Evolutionary conservation across 2,888 invertebrate genomes (phyloP).

Genomic region (Himalopsyche japonica): DNA sequence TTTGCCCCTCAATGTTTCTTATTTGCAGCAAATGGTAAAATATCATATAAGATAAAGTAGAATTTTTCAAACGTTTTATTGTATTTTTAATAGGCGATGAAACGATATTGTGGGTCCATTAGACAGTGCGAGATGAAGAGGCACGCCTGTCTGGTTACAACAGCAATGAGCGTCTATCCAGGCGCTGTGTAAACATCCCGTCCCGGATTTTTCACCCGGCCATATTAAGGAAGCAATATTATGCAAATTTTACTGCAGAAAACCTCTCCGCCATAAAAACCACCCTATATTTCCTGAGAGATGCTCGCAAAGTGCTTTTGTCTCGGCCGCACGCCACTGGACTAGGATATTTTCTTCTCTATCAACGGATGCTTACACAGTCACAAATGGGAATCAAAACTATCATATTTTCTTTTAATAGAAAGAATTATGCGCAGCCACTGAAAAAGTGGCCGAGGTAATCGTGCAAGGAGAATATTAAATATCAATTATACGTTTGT

Average conservation of each 20-base stretch:
- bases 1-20: too few relatives aligned
- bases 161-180: background rate
- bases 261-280: conserved; percentile 32
- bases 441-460: too few relatives aligned
- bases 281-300: conserved; percentile 18
- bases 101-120: conserved; percentile 18
- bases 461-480: too few relatives aligned
- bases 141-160: background rate
- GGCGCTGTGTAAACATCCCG: background rate
- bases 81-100: conserved; percentile 22
- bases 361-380: background rate
- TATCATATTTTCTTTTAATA: background rate
- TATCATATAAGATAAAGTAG: background rate
- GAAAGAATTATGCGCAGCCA: background rate
- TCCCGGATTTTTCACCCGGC: conserved; percentile 44
- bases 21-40: background rate
- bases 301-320: conserved; percentile 23
- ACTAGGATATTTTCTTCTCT: background rate
- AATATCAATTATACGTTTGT: too few relatives aligned
- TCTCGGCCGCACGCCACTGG: conserved; percentile 16
- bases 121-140: conserved; percentile 4
- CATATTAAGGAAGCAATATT: conserved; percentile 60
- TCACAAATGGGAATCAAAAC: background rate
- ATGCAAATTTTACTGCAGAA: conserved; percentile 57
- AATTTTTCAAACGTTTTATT: conserved; percentile 8